phyloP scores from a whole-genome alignment of 2,797 vertebrate species.

The Chloroceryle inda region DNA sequence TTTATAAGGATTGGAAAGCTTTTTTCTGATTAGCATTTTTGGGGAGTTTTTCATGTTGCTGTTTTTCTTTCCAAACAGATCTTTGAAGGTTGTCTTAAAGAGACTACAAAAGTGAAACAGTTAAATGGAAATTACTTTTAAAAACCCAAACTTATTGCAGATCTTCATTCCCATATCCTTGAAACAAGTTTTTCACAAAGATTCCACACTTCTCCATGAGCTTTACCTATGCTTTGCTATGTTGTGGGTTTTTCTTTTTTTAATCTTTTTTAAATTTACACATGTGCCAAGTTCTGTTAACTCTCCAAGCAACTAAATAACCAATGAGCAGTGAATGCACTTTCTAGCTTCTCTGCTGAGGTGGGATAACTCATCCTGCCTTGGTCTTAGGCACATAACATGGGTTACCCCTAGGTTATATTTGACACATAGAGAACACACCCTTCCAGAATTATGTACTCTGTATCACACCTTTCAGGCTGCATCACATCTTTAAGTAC shows the following conservation, averaged over 20 bases:
- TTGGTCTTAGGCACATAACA: neutral
- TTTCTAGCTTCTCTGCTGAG: neutral
- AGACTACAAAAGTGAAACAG: neutral
- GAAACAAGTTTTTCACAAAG: too few species aligned
- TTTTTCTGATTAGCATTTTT: neutral
- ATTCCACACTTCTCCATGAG: too few species aligned
- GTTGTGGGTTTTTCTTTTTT: neutral
- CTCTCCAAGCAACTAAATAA: neutral
- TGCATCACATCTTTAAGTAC: rapidly evolving
- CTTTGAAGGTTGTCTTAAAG: neutral
- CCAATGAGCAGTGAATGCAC: neutral
- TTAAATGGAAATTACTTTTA: neutral
- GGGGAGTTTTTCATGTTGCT: neutral
- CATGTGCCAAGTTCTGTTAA: neutral
- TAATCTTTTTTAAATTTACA: neutral
- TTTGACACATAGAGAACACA: neutral
- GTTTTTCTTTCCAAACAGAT: neutral
- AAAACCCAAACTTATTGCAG: neutral
- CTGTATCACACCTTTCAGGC: neutral
- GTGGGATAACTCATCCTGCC: neutral
- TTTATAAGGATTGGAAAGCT: neutral
- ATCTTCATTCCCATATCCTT: too few species aligned
- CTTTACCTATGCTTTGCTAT: too few species aligned
- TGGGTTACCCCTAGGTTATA: neutral
- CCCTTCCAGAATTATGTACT: neutral